phyloP scores from a whole-genome alignment of 1,140 invertebrate genomes.

The Zophobas morio region DNA sequence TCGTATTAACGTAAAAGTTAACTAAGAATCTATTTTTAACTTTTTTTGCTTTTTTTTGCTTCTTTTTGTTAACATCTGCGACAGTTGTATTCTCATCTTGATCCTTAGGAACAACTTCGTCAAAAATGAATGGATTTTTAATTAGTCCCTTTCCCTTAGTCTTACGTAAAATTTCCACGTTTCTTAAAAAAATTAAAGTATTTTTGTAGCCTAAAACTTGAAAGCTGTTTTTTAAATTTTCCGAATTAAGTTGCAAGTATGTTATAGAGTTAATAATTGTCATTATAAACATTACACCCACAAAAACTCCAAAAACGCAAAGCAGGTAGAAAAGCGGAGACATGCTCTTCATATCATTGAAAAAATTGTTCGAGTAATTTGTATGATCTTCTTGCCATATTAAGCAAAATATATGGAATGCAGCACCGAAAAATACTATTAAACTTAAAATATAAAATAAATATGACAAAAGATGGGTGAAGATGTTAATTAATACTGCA shows the following conservation, averaged over 20 bases:
- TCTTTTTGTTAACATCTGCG: neutral
- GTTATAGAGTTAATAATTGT: slow-evolving; percentile 1
- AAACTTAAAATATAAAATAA: slow-evolving; percentile 17
- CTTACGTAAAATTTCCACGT: neutral
- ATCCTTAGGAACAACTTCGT: neutral
- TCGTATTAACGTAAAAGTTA: slow-evolving; percentile 19
- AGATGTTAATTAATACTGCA: slow-evolving; percentile 5
- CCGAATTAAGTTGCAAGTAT: neutral
- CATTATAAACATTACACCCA: slow-evolving; percentile 9
- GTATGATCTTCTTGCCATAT: neutral
- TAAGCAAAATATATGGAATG: slow-evolving; percentile 6
- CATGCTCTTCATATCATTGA: neutral
- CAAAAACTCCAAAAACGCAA: slow-evolving; percentile 14
- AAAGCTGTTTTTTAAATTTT: neutral
- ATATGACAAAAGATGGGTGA: neutral
- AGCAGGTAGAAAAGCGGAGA: slow-evolving; percentile 6
- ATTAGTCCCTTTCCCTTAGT: neutral
- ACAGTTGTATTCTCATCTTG: neutral
- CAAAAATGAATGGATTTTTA: slow-evolving; percentile 25
- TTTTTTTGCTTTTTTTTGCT: slow-evolving; percentile 16
- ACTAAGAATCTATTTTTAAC: slow-evolving; percentile 20
- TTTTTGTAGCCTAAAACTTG: neutral
- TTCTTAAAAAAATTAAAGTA: slow-evolving; percentile 15
- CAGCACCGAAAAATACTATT: neutral
- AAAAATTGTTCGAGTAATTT: no score